phyloP scores from a whole-genome alignment of 1,140 invertebrate species.

The Agrypnia vestita region DNA sequence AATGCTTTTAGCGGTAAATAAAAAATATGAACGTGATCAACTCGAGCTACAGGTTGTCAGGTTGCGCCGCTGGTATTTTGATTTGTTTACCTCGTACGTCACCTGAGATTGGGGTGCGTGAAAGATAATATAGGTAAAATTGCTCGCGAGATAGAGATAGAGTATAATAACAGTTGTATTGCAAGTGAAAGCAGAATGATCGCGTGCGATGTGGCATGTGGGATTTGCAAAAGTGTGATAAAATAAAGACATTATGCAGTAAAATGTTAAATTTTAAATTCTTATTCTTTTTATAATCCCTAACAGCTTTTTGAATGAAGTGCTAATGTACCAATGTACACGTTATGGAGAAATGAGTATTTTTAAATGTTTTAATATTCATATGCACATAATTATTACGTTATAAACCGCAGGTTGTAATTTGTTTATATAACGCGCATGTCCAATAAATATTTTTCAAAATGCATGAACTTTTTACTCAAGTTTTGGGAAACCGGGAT shows the following conservation, averaged over 20 bases:
- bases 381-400: not conserved
- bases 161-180: slow-evolving; percentile 51
- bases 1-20: not conserved
- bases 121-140: slow-evolving; percentile 46
- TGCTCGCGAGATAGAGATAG: slow-evolving; percentile 45
- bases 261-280: slow-evolving; percentile 30
- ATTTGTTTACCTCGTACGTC: slow-evolving; percentile 52
- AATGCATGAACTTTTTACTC: slow-evolving; percentile 92
- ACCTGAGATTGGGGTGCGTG: slow-evolving; percentile 33
- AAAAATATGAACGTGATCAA: not conserved
- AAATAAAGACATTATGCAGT: slow-evolving; percentile 33
- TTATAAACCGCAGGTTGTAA: not conserved
- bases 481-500: slow-evolving; percentile 90
- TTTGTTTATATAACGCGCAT: not conserved
- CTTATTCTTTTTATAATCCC: not conserved
- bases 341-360: not conserved
- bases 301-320: not conserved
- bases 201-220: slow-evolving; percentile 51
- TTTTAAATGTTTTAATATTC: slow-evolving; percentile 16
- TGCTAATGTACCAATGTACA: not conserved
- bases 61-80: slow-evolving; percentile 2
- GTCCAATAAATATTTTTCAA: slow-evolving; percentile 61
- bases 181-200: slow-evolving; percentile 51
- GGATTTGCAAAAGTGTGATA: slow-evolving; percentile 44
- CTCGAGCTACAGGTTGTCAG: slow-evolving; percentile 30